Conservation (phyloP, 2,888 invertebrate species). For the Plusia festucae region DNA sequence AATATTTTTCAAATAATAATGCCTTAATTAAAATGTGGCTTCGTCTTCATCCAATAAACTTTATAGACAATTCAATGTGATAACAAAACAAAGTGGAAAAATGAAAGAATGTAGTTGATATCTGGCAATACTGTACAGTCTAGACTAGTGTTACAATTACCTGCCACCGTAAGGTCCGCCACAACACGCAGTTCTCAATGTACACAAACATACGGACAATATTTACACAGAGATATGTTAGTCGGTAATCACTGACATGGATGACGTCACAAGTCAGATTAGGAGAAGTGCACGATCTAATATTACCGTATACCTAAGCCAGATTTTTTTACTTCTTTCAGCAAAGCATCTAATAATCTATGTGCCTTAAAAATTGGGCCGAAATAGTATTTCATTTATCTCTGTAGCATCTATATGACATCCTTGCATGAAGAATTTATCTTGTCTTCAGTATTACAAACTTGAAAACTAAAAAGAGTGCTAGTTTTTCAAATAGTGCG, state of each 20-base stretch:
- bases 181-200: constrained; percentile 23
- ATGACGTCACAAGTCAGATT: not conserved
- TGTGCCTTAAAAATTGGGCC: not conserved
- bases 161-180: constrained; percentile 31
- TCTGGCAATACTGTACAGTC: constrained; percentile 37
- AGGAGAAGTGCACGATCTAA: not conserved
- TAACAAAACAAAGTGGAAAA: not conserved
- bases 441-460: no score
- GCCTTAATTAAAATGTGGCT: no score
- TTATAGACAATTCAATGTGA: not conserved
- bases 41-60: no score
- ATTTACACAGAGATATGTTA: constrained; percentile 32
- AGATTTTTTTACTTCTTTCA: no score
- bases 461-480: no score
- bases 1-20: no score
- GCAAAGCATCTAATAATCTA: no score
- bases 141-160: constrained; percentile 30
- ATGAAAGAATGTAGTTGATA: constrained; percentile 1
- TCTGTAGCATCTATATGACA: no score
- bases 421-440: no score
- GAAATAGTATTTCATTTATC: no score
- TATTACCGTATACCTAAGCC: no score
- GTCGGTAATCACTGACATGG: not conserved
- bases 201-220: constrained; percentile 46
- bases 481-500: no score